phyloP scores from a whole-genome alignment of 2,888 invertebrate genomes.

The Miltochrista miniata region DNA sequence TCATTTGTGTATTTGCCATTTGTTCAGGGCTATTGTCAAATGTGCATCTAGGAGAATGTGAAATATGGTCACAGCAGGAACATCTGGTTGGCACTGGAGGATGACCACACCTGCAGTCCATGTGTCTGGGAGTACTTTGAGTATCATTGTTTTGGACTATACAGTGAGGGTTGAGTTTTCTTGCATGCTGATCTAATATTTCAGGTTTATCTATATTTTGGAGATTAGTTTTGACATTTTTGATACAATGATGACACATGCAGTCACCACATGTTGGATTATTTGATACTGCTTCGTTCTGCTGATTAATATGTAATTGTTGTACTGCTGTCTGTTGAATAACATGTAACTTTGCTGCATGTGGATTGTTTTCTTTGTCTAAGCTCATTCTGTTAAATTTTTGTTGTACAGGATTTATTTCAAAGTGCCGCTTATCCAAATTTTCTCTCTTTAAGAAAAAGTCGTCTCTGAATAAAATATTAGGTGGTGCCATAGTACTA shows the following conservation, averaged over 20 bases:
- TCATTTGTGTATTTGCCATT: slow-evolving; percentile 31
- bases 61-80: slow-evolving; percentile 29
- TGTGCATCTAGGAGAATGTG: slow-evolving; percentile 12
- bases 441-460: slow-evolving; percentile 68
- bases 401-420: slow-evolving; percentile 41
- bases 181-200: not conserved
- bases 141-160: slow-evolving; percentile 4
- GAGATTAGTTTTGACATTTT: slow-evolving; percentile 19
- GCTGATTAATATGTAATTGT: slow-evolving; percentile 18
- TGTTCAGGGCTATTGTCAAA: slow-evolving; percentile 27
- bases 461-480: slow-evolving; percentile 51
- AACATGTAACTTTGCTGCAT: slow-evolving; percentile 50
- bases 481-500: slow-evolving; percentile 40
- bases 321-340: slow-evolving; percentile 33
- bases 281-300: slow-evolving; percentile 6
- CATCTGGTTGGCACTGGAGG: slow-evolving; percentile 28
- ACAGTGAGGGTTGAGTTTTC: not conserved
- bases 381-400: slow-evolving; percentile 48
- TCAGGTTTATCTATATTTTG: not conserved
- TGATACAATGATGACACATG: slow-evolving; percentile 60
- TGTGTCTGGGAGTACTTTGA: slow-evolving; percentile 13
- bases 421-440: slow-evolving; percentile 42
- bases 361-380: slow-evolving; percentile 63
- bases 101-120: slow-evolving; percentile 25
- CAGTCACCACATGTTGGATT: slow-evolving; percentile 40